Evolutionary conservation across 2,888 invertebrate genomes (phyloP), one percentile per base, ranked within the genome.

Genomic region (Lasius platythorax): DNA sequence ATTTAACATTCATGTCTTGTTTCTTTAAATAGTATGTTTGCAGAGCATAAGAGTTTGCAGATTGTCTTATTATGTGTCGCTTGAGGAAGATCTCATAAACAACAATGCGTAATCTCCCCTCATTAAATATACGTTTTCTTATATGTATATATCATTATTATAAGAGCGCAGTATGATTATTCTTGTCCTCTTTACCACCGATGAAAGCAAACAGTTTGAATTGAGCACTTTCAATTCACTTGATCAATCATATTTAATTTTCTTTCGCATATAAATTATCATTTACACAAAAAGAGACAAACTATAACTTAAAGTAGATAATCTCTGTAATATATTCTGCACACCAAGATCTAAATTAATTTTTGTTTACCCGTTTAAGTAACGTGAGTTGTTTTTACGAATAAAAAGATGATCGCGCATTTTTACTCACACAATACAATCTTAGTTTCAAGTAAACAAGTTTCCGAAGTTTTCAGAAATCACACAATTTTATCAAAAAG

Each of bases 181-280:
- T 43, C 2, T 68, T 56, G 50, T 23, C 28, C 28, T 68, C 43
- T 56, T 4, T 9, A 30, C 5, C 2, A 30, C 2, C n/a, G n/a
- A 72, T 56, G 23, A 75, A 78, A 40, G 40, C 68, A 23, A 23
- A 67, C 1, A 37, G 28, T 56, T 28, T 40, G 12, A 76, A 43
- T 30, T 46, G 50, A 76, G 37, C 8, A n/a, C 12, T 40, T 58
- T 28, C 28, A 64, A 64, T 50, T 75, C 18, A 50, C 18, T 64
- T 64, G 18, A 50, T 76, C 18, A 53, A 76, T 67, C 50, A 1
- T 53, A 12, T 18, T 76, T 3, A 76, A 53, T 76, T 76, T 63
- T 63, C 18, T 37, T 50, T 66, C 3, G 28, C 6, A 18, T 8
- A 12, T 43, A 66, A 64, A 50, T 18, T 18, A n/a, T 3, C 0